Conservation (phyloP, 2,888 invertebrate genomes). For the Galerucella calmariensis region DNA sequence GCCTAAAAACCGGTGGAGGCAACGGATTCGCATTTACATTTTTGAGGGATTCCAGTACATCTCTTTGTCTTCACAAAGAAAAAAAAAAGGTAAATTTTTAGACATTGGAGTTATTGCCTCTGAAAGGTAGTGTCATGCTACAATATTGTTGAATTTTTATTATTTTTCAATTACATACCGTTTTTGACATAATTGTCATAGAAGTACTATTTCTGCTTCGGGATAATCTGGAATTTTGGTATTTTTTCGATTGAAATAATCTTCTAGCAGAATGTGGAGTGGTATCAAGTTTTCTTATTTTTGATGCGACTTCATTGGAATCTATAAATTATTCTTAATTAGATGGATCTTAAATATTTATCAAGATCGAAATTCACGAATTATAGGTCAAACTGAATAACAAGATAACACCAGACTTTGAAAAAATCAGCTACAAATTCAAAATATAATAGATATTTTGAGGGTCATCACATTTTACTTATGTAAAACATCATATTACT, state of each 20-base stretch:
- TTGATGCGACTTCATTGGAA: neutral
- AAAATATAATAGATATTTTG: too few species aligned
- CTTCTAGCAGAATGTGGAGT: neutral
- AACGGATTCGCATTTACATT: too few species aligned
- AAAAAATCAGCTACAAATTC: too few species aligned
- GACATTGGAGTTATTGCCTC: too few species aligned
- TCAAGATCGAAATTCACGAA: neutral
- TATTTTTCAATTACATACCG: neutral
- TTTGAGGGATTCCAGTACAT: too few species aligned
- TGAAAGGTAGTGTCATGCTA: neutral
- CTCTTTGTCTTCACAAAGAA: too few species aligned
- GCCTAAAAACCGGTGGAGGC: too few species aligned
- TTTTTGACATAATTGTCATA: neutral
- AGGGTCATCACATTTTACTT: too few species aligned
- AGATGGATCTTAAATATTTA: neutral
- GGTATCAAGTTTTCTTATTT: neutral
- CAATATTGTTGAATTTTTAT: neutral
- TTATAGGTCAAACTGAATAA: neutral
- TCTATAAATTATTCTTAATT: neutral
- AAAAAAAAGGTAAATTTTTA: too few species aligned
- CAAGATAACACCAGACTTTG: too few species aligned
- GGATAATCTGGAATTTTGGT: neutral
- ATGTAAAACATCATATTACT: too few species aligned
- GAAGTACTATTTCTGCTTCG: neutral
- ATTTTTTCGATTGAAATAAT: neutral